Evolutionary conservation across 2,888 invertebrate species (phyloP).

Genomic region (Agonum fuliginosum): DNA sequence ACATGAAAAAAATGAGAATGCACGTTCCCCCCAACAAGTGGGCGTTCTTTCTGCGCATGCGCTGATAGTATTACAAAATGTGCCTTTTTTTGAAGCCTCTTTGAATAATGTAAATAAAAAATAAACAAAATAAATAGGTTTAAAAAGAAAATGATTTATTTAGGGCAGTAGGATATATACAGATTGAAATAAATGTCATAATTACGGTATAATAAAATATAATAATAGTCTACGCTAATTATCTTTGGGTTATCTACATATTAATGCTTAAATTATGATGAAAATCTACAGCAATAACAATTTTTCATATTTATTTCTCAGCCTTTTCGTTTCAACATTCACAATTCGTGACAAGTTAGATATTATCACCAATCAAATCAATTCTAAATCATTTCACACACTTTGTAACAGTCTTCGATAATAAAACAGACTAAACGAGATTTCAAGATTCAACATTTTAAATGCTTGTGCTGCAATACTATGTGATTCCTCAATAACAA

Average conservation of each 20-base stretch:
- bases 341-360: conserved; percentile 43
- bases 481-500: conserved; percentile 42
- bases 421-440: conserved; percentile 18
- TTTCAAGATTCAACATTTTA: conserved; percentile 45
- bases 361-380: conserved; percentile 33
- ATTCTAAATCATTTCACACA: conserved; percentile 44
- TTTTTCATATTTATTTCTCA: conserved; percentile 52
- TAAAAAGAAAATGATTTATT: conserved; percentile 55
- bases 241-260: conserved; percentile 60
- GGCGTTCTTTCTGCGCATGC: too few species aligned
- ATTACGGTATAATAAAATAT: conserved; percentile 52
- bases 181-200: conserved; percentile 56
- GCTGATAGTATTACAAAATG: too few species aligned
- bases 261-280: conserved; percentile 54
- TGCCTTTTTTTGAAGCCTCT: too few species aligned
- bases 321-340: conserved; percentile 57
- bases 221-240: conserved; percentile 55
- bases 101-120: neutral
- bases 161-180: conserved; percentile 54
- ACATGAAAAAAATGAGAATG: too few species aligned
- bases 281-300: conserved; percentile 58
- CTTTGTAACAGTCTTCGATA: conserved; percentile 40
- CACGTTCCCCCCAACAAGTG: too few species aligned
- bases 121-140: conserved; percentile 1
- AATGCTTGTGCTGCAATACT: conserved; percentile 45